These are phyloP conservation scores for Eretmocerus hayati DNA, from an alignment of 2,888 invertebrate genomes.

Conservation along the genomic window DNA sequence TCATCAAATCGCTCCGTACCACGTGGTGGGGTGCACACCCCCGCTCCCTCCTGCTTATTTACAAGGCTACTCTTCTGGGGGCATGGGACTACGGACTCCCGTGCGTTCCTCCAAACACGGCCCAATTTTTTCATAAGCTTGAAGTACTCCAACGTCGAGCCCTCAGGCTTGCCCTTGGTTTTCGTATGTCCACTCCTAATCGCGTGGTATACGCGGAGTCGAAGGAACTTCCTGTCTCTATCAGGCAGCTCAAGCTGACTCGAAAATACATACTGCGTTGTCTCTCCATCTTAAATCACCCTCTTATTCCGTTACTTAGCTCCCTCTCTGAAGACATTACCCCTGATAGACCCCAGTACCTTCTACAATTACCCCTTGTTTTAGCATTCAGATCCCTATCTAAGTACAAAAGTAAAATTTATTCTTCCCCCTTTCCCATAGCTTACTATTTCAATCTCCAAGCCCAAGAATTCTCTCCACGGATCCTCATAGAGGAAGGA, in stretches of 20 bases:
- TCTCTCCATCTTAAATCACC: background rate
- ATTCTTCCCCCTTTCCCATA: background rate
- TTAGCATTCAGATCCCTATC: background rate
- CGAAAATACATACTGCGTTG: background rate
- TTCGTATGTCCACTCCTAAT: slow-evolving; percentile 4
- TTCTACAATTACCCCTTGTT: background rate
- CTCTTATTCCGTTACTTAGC: background rate
- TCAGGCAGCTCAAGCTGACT: background rate
- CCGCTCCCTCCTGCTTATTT: background rate
- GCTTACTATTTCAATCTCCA: background rate
- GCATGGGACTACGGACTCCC: background rate
- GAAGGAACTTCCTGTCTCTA: background rate
- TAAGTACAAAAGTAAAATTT: background rate
- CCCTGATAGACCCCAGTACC: background rate
- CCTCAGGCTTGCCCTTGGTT: background rate
- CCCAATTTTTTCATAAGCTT: background rate
- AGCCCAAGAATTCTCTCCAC: background rate
- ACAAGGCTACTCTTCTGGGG: background rate
- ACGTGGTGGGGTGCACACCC: slow-evolving; percentile 1
- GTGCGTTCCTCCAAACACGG: background rate
- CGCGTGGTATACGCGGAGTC: slow-evolving; percentile 2
- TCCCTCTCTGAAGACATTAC: background rate
- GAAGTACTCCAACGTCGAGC: background rate
- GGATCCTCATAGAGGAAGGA: background rate
- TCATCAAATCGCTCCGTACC: background rate